Conservation (phyloP, 2,113 vertebrate genomes). For the Procapra przewalskii region DNA sequence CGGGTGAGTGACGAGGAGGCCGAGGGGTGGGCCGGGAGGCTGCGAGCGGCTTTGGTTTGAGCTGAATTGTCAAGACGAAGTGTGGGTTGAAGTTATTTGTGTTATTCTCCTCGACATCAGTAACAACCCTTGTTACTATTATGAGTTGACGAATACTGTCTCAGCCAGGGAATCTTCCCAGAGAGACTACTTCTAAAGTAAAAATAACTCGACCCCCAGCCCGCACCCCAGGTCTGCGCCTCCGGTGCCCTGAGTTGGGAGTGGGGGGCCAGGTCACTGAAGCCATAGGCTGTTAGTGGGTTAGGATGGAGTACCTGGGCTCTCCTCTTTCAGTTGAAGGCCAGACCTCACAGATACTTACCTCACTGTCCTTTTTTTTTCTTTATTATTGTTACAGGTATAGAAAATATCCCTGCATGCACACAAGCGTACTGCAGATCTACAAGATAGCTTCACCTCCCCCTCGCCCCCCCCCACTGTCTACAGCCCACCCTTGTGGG, state of each 20-base stretch:
- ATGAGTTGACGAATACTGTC: slow-evolving; percentile 40
- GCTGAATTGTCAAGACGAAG: slow-evolving; percentile 50
- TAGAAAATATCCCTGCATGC: neutral
- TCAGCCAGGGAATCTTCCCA: slow-evolving; percentile 19
- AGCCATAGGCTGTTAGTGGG: neutral
- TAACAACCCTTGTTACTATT: slow-evolving; percentile 59
- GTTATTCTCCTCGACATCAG: slow-evolving; percentile 50
- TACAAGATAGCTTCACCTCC: neutral
- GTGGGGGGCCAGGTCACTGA: neutral
- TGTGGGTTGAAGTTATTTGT: slow-evolving; percentile 54
- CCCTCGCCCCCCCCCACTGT: neutral
- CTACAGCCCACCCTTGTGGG: slow-evolving; percentile 1
- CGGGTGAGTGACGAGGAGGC: slow-evolving; percentile 50
- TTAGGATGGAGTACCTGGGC: neutral
- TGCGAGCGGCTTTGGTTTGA: slow-evolving; percentile 26
- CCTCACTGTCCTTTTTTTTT: neutral
- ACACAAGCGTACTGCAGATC: slow-evolving; percentile 46
- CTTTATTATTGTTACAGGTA: neutral
- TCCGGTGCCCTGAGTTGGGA: neutral
- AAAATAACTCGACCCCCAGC: slow-evolving; percentile 29
- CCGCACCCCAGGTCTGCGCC: neutral
- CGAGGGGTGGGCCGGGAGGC: slow-evolving; percentile 44
- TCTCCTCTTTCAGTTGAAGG: neutral
- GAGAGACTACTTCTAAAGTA: slow-evolving; percentile 11
- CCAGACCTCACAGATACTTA: slow-evolving; percentile 16